phyloP scores from a whole-genome alignment of 1,140 invertebrate genomes.

The Panulirus ornatus region DNA sequence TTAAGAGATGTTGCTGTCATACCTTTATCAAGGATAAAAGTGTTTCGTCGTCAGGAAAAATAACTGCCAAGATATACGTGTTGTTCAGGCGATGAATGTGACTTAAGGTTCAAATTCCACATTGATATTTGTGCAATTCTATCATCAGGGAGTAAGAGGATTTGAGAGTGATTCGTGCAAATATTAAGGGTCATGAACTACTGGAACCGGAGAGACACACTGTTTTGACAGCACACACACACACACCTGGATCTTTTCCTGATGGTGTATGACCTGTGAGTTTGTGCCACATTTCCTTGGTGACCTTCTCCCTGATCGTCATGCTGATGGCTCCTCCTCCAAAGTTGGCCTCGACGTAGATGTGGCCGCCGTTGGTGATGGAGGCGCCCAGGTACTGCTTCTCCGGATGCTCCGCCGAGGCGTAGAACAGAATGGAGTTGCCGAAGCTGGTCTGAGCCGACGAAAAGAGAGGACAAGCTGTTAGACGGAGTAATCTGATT shows the following conservation, averaged over 20 bases:
- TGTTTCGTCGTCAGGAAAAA: too few species aligned
- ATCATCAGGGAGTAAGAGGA: too few species aligned
- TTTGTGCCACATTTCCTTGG: slow-evolving; percentile 28
- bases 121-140: too few species aligned
- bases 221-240: not conserved
- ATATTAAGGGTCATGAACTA: too few species aligned
- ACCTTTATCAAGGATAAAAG: too few species aligned
- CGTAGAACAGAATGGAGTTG: slow-evolving; percentile 62
- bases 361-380: slow-evolving; percentile 11
- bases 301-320: slow-evolving; percentile 2
- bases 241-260: slow-evolving; percentile 42
- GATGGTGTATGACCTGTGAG: slow-evolving; percentile 51
- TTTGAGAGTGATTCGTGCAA: too few species aligned
- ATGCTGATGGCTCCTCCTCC: slow-evolving; percentile 32
- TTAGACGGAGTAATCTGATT: not conserved
- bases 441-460: slow-evolving; percentile 39
- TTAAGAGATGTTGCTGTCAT: too few species aligned
- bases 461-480: not conserved
- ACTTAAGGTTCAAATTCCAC: too few species aligned
- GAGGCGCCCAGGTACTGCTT: slow-evolving; percentile 50
- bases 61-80: too few species aligned
- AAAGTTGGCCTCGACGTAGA: slow-evolving; percentile 58
- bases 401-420: slow-evolving; percentile 50
- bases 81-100: too few species aligned
- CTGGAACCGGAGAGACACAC: not conserved